Evolutionary conservation across 1,140 invertebrate genomes (phyloP), one percentile per base, ranked within the genome.

Genomic region (Meteorus sp.): DNA sequence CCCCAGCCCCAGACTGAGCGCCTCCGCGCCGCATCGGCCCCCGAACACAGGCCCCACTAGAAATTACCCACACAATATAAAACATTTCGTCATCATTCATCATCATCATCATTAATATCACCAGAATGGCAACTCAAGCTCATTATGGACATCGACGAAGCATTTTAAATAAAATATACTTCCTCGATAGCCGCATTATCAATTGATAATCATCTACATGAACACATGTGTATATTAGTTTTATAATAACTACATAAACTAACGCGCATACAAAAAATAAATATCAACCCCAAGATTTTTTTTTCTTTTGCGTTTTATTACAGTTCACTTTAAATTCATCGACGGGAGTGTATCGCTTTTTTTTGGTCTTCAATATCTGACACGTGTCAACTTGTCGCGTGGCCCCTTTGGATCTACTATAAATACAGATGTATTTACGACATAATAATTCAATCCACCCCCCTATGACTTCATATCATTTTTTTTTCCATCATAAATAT

Each of bases 21-120:
- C 80, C 74, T 80, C 79, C 65, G 78, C 76, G 74, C 78, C 78
- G 76, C 78, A 80, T 79, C 79, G 78, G 72, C 79, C 78, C 76
- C 80, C 80, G 77, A 80, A 80, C 75, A 79, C 72, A 71, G 77
- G 78, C 69, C 79, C 79, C 71, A 80, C 80, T 81, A 81, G 67
- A 81, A n/a, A 81, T 72, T 62, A 76, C 70, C 70, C 71, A 70
- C 63, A 62, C 60, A 68, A 71, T 53, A 68, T n/a, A n/a, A n/a
- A n/a, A n/a, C n/a, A n/a, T 69, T 63, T 58, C 66, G 63, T 72
- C 69, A 73, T 77, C 73, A 76, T 73, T 75, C 69, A 75, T 76
- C 72, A 47, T 68, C 71, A 72, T 65, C 48, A 54, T 53, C 44
- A 33, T 29, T 54, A 56, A 25, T 29, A 29, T 29, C 9, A 29